phyloP scores from a whole-genome alignment of 2,113 vertebrate genomes.

The Coturnix japonica region DNA sequence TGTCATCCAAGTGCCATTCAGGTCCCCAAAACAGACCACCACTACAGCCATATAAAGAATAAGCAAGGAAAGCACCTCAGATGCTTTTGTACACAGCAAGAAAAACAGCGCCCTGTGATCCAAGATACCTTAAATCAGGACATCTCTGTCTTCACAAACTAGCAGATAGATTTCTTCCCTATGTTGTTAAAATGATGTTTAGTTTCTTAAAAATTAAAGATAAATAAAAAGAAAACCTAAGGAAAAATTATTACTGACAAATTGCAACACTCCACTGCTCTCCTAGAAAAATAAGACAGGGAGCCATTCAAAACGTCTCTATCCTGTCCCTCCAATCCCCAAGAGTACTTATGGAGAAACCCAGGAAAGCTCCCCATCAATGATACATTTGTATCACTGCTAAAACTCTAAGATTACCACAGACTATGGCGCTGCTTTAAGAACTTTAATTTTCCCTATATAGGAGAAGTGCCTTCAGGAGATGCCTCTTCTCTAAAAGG shows the following conservation, averaged over 20 bases:
- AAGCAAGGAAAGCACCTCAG: not conserved
- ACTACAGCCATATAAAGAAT: not conserved
- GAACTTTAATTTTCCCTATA: not conserved
- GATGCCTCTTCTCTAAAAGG: not conserved
- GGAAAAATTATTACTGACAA: not conserved
- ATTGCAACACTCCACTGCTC: not conserved
- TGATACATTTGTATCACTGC: not conserved
- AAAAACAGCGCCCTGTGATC: not conserved
- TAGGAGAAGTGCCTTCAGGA: not conserved
- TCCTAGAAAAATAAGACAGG: not conserved
- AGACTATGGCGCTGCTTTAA: not conserved
- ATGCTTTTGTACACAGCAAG: not conserved
- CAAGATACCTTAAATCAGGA: not conserved
- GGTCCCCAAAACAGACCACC: not conserved
- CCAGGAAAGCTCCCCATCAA: not conserved
- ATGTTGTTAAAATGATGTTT: not conserved
- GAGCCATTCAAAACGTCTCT: not conserved
- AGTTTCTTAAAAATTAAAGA: not conserved
- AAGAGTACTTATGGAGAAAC: not conserved
- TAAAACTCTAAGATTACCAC: not conserved
- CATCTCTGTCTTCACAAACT: not conserved
- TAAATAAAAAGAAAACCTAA: not conserved
- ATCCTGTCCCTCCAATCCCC: not conserved
- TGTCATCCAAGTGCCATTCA: not conserved
- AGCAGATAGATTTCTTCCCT: not conserved